Evolutionary conservation across 2,888 invertebrate species (phyloP).

Genomic region (Automeris io): DNA sequence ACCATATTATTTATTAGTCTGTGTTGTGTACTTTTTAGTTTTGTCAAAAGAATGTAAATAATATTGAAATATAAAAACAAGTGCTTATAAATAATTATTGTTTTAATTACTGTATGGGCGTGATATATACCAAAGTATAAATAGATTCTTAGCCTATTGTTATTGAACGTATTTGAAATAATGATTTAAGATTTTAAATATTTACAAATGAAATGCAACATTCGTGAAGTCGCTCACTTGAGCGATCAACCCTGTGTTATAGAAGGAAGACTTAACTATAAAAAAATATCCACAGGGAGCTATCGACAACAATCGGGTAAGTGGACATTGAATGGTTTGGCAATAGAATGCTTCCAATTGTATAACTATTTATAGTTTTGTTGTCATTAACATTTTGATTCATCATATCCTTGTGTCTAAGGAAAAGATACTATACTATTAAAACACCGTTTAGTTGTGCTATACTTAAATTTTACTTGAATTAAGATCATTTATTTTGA

Average conservation of each 20-base stretch:
- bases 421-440: neutral
- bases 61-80: too few species aligned
- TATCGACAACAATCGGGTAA: slow-evolving; percentile 70
- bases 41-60: too few species aligned
- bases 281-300: slow-evolving; percentile 76
- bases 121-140: too few species aligned
- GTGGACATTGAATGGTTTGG: slow-evolving; percentile 17
- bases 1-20: too few species aligned
- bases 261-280: slow-evolving; percentile 85
- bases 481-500: too few species aligned
- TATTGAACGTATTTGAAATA: too few species aligned
- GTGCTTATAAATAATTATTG: too few species aligned
- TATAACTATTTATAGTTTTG: neutral
- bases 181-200: slow-evolving; percentile 3
- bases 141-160: too few species aligned
- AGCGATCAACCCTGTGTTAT: slow-evolving; percentile 79
- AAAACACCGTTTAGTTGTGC: too few species aligned
- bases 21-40: too few species aligned
- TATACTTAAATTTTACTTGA: too few species aligned
- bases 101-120: too few species aligned
- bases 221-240: slow-evolving; percentile 80
- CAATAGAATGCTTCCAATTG: neutral
- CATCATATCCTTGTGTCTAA: neutral
- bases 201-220: slow-evolving; percentile 82
- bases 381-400: neutral